phyloP scores from a whole-genome alignment of 2,888 invertebrate genomes.

The Chrysolina oricalcia region DNA sequence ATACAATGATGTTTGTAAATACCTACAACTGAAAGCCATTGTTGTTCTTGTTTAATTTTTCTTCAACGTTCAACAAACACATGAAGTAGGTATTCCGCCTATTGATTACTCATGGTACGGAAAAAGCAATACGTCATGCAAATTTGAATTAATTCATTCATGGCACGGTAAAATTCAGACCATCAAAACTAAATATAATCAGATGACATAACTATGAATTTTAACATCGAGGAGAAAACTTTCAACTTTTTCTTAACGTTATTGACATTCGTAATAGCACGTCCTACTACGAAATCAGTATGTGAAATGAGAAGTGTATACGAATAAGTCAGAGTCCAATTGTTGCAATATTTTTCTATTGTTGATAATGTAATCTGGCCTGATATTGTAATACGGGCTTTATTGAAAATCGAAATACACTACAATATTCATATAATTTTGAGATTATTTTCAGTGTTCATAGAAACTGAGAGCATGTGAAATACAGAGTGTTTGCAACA shows the following conservation, averaged over 20 bases:
- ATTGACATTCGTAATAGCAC: conserved; percentile 13
- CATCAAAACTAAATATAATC: conserved; percentile 7
- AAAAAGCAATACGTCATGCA: conserved; percentile 11
- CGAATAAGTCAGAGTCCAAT: not conserved
- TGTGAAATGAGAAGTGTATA: conserved; percentile 12
- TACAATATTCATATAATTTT: not conserved
- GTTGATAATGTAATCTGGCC: not conserved
- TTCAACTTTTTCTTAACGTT: conserved; percentile 18
- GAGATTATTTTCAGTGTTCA: too few species aligned
- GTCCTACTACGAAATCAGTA: conserved; percentile 14
- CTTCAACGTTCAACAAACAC: not conserved
- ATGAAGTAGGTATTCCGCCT: conserved; percentile 2
- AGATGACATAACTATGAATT: conserved; percentile 8
- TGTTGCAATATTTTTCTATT: not conserved
- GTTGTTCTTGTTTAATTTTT: not conserved
- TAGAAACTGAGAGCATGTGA: too few species aligned
- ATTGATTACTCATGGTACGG: not conserved
- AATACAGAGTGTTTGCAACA: too few species aligned
- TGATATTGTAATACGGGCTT: not conserved
- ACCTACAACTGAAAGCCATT: not conserved
- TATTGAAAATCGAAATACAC: not conserved
- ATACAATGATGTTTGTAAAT: too few species aligned
- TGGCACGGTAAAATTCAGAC: not conserved
- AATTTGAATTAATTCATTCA: conserved; percentile 9
- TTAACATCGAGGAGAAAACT: conserved; percentile 19